Evolutionary conservation across 1,140 invertebrate species (phyloP).

Genomic region (Ptiloglossa arizonensis): DNA sequence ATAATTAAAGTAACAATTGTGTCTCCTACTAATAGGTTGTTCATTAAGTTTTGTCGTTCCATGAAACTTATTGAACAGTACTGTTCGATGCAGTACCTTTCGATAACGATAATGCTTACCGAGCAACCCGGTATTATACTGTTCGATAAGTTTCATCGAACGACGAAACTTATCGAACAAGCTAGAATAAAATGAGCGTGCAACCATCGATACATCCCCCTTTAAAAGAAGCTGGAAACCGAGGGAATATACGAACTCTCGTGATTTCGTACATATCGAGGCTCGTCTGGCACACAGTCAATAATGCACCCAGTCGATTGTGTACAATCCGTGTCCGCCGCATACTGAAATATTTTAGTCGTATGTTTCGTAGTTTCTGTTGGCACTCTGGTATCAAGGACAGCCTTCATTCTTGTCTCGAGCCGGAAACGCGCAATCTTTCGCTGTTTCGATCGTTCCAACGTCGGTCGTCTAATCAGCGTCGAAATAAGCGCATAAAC

Average conservation of each 20-base stretch:
- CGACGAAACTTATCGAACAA: too few species aligned
- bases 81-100: too few species aligned
- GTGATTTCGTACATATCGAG: conserved; percentile 11
- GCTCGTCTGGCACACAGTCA: conserved; percentile 55
- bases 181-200: background rate
- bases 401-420: conserved; percentile 45
- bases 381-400: conserved; percentile 54
- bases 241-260: conserved; percentile 10
- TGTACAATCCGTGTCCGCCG: conserved; percentile 19
- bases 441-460: background rate
- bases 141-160: too few species aligned
- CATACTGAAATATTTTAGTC: conserved; percentile 61
- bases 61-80: too few species aligned
- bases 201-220: conserved; percentile 30
- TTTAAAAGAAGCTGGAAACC: conserved; percentile 1
- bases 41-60: too few species aligned
- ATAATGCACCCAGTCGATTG: conserved; percentile 38
- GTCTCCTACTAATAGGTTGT: too few species aligned
- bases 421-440: conserved; percentile 30
- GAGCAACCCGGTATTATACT: too few species aligned
- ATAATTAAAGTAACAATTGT: too few species aligned
- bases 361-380: conserved; percentile 56
- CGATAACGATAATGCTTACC: too few species aligned
- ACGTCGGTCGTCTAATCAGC: background rate
- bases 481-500: too few species aligned